phyloP scores from a whole-genome alignment of 2,113 vertebrate species.

The Astur gentilis region DNA sequence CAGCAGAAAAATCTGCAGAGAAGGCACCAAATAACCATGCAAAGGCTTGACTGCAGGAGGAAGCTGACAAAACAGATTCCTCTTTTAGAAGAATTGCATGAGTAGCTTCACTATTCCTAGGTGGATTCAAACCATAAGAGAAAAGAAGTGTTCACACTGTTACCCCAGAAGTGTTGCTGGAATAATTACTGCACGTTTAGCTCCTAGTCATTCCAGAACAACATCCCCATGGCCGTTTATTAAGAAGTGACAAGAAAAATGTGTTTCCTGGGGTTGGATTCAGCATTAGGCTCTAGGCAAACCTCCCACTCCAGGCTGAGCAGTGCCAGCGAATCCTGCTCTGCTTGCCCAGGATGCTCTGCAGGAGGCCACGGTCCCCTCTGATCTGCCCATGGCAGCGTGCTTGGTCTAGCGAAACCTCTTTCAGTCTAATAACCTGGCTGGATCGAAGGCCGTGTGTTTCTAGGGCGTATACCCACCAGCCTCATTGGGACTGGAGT shows the following conservation, averaged over 20 bases:
- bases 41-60: neutral
- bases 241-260: neutral
- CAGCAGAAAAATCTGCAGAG: neutral
- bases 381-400: accelerated
- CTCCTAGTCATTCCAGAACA: neutral
- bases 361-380: neutral
- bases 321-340: neutral
- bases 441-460: neutral
- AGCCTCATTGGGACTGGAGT: neutral
- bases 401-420: neutral
- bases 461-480: neutral
- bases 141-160: neutral
- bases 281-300: neutral
- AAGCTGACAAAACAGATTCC: neutral
- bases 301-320: neutral
- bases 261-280: neutral
- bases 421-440: neutral
- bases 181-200: neutral
- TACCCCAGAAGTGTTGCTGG: neutral
- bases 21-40: neutral
- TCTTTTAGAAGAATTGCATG: neutral
- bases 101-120: neutral
- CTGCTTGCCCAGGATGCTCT: neutral
- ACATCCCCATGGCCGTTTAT: accelerated
- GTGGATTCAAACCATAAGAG: neutral